Evolutionary conservation across 30 jellyfish, hydroid and myxozoan genomes (phyloP).

Genomic region (Turritopsis rubra): DNA sequence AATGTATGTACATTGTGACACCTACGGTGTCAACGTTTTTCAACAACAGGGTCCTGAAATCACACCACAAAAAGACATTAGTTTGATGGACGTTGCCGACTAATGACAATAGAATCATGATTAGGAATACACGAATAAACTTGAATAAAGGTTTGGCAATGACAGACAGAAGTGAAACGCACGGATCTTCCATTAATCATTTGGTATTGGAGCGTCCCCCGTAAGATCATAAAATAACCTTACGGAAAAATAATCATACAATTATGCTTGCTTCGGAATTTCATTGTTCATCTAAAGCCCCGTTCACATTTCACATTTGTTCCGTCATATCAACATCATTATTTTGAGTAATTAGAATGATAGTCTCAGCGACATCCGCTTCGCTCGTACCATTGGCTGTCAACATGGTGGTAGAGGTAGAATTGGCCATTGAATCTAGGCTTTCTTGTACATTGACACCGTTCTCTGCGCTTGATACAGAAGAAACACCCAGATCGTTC

Average conservation of each 20-base stretch:
- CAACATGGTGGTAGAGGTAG: neutral
- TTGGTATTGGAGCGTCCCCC: too few relatives aligned
- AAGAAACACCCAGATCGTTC: too few relatives aligned
- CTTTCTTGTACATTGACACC: neutral
- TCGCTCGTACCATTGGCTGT: neutral
- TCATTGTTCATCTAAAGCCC: neutral
- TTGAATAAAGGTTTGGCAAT: too few relatives aligned
- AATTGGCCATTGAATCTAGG: neutral
- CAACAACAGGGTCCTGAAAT: neutral
- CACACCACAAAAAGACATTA: neutral
- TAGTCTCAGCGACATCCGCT: slow-evolving; percentile 17
- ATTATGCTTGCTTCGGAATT: too few relatives aligned
- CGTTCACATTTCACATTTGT: neutral
- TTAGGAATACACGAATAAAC: too few relatives aligned
- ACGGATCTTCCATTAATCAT: too few relatives aligned
- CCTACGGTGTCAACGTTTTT: too few relatives aligned
- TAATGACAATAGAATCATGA: too few relatives aligned
- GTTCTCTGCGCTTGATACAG: neutral
- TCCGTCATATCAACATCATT: slow-evolving; percentile 25
- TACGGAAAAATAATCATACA: too few relatives aligned
- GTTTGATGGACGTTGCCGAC: neutral
- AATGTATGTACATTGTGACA: neutral
- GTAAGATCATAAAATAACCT: too few relatives aligned
- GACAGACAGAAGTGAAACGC: too few relatives aligned
- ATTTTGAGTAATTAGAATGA: slow-evolving; percentile 12